Conservation (phyloP, 2,797 vertebrate genomes). For the Chaunax sp. region DNA sequence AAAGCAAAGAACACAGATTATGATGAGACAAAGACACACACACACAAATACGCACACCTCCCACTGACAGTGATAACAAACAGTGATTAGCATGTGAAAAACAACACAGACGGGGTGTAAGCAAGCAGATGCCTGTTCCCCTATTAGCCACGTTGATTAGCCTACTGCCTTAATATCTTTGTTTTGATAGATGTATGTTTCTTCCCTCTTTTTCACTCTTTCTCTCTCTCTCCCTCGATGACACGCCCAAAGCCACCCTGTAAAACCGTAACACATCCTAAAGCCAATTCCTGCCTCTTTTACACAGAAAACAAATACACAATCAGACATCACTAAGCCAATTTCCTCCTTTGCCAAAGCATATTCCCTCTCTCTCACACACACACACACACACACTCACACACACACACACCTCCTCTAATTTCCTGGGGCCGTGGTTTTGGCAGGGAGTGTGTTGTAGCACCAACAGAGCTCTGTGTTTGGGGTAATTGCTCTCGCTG, state of each 20-base stretch:
- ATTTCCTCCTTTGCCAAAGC: constrained; percentile 78
- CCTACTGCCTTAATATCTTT: constrained; percentile 80
- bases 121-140: constrained; percentile 76
- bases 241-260: constrained; percentile 77
- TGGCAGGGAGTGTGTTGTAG: constrained; percentile 90
- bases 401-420: constrained; percentile 72
- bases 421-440: constrained; percentile 85
- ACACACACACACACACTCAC: constrained; percentile 44
- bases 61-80: constrained; percentile 79
- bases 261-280: constrained; percentile 67
- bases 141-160: constrained; percentile 79
- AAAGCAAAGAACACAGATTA: constrained; percentile 58
- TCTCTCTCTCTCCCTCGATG: constrained; percentile 34
- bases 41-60: constrained; percentile 70
- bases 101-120: constrained; percentile 76
- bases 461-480: constrained; percentile 96
- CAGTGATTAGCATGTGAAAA: constrained; percentile 83
- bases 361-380: constrained; percentile 52
- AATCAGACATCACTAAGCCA: constrained; percentile 85
- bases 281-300: constrained; percentile 73
- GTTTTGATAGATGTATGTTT: constrained; percentile 79
- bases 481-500: constrained; percentile 94
- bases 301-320: constrained; percentile 83
- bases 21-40: constrained; percentile 50
- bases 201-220: constrained; percentile 29